Conservation (phyloP, 2,113 vertebrate species). For the Perccottus glenii region DNA sequence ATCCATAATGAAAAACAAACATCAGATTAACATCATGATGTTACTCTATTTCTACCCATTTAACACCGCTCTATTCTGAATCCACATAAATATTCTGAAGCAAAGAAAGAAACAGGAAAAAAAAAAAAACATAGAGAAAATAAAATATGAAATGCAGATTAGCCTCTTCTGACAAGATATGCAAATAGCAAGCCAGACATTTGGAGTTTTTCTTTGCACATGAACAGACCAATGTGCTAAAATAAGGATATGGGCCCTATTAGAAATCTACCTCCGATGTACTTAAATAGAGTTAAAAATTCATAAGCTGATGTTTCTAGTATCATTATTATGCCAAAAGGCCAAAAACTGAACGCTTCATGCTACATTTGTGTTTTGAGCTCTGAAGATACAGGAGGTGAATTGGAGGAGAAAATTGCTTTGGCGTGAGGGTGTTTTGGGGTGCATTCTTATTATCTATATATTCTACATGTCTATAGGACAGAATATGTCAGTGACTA, state of each 20-base stretch:
- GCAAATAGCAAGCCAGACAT: constrained; percentile 58
- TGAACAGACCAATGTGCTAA: constrained; percentile 25
- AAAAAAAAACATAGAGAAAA: constrained; percentile 47
- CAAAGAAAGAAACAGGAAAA: constrained; percentile 35
- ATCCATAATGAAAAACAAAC: constrained; percentile 43
- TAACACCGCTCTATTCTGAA: constrained; percentile 51
- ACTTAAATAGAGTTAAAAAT: constrained; percentile 49
- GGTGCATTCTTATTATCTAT: not conserved
- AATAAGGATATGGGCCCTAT: constrained; percentile 17
- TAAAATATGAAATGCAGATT: constrained; percentile 66
- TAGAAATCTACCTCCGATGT: constrained; percentile 14
- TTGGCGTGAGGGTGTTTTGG: constrained; percentile 22
- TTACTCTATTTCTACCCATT: constrained; percentile 32
- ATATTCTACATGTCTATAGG: too few relatives aligned
- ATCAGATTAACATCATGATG: constrained; percentile 16
- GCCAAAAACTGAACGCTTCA: constrained; percentile 24
- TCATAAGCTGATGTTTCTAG: constrained; percentile 31
- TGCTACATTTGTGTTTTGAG: not conserved
- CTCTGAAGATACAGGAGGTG: constrained; percentile 9
- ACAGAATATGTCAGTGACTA: too few relatives aligned
- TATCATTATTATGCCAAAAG: constrained; percentile 30
- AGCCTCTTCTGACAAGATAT: constrained; percentile 61
- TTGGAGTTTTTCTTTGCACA: constrained; percentile 43
- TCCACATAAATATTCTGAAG: constrained; percentile 70
- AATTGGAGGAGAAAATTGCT: constrained; percentile 20